Conservation (phyloP, 2,888 invertebrate species). For the Litoditis marina region DNA sequence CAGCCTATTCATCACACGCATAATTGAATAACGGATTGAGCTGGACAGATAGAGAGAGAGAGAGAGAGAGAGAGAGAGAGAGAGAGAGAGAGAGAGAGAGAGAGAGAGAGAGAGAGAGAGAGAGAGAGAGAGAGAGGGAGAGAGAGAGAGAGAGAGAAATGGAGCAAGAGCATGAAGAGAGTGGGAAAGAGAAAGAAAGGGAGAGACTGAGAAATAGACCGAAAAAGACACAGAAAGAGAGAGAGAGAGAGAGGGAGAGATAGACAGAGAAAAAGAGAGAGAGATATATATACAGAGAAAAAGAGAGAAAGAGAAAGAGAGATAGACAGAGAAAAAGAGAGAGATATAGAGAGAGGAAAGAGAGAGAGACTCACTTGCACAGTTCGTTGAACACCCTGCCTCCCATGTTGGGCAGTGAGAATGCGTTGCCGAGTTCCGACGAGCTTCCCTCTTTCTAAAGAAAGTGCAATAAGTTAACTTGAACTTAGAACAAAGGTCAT, state of each 20-base stretch:
- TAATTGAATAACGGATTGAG: no score
- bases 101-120: neutral
- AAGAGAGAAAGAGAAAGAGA: no score
- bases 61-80: neutral
- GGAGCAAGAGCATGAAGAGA: neutral
- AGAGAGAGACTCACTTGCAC: constrained; percentile 46
- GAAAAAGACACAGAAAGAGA: neutral
- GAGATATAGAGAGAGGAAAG: no score
- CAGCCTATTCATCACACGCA: neutral
- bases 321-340: no score
- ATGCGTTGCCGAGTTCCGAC: constrained; percentile 46
- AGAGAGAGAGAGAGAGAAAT: neutral
- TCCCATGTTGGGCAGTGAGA: constrained; percentile 58
- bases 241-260: constrained; percentile 5
- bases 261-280: no score
- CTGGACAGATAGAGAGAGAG: constrained; percentile 1
- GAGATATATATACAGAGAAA: no score
- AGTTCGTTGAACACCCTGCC: constrained; percentile 58
- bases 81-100: neutral
- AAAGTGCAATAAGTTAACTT: no score
- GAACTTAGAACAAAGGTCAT: no score
- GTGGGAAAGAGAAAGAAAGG: neutral
- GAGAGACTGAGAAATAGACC: neutral
- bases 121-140: neutral
- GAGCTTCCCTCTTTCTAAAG: no score